Base-by-base conservation (phyloP, 2,888 invertebrate species). In the Kuschelorhynchus macadamiae region DNA sequence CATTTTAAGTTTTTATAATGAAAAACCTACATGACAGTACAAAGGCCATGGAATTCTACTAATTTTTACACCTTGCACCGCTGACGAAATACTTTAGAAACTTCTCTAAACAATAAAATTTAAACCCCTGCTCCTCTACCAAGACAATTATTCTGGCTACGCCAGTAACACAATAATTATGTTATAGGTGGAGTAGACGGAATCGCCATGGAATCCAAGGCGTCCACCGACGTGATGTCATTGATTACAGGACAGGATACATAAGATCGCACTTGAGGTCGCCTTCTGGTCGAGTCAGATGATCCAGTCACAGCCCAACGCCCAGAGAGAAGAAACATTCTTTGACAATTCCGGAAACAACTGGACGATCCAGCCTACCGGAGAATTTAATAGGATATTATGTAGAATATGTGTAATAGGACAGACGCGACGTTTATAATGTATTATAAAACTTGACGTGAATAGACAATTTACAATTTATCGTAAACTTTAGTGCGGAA, bases 281-380 rank as follows among this genome's bases (percentile, higher is more conserved):
- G 79, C 95, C 95, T 52, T 95, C 95, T 73, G 96, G 96, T 82
- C 90, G 95, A 85, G 96, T 96, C 84, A 90, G 96, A 91, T 96
- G 93, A 94, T 91, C 90, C 62, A 70, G 66, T 52, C 62, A 66
- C 52, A 68, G 59, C 32, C 62, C 63, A n/a, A 52, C 33, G 1
- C 3, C 56, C 0, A 52, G 59, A 41, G 21, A 49, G 30, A 57
- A 68, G 20, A 68, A 52, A 16, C 42, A 68, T 36, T 68, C 68
- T 0, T 41, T 68, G 18, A 68, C 63, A 9, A 52, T 63, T 52
- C 67, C 65, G 16, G 53, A 46, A 17, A 8, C 16, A 12, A 46
- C 42, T 2, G 68, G 68, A n/a, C 17, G 68, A 42, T 50, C 68
- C 4, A 68, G 68, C 14, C 21, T 68, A 16, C 68, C 68, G n/a